phyloP scores from a whole-genome alignment of 2,888 invertebrate genomes.

The Tineola bisselliella region DNA sequence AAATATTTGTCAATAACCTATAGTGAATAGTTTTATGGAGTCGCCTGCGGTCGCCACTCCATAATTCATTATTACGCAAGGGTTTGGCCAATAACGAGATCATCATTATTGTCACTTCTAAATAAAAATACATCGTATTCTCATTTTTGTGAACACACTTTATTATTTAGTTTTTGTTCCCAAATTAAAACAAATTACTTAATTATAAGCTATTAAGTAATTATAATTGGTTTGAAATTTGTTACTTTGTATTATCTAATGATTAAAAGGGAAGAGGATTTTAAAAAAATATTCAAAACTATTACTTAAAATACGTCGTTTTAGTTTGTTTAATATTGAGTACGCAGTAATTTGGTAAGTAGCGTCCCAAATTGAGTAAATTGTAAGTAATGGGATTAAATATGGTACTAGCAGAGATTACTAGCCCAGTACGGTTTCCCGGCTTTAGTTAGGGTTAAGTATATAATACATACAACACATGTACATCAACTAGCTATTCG shows the following conservation, averaged over 20 bases:
- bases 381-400: conserved; percentile 50
- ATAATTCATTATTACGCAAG: conserved; percentile 57
- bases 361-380: conserved; percentile 37
- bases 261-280: no score
- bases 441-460: conserved; percentile 2
- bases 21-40: conserved; percentile 62
- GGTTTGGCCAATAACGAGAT: conserved; percentile 33
- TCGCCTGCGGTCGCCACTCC: conserved; percentile 53
- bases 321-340: no score
- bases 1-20: conserved; percentile 67
- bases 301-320: not conserved
- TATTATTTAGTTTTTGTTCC: no score
- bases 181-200: no score
- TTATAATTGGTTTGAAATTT: no score
- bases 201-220: no score
- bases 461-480: not conserved
- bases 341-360: not conserved
- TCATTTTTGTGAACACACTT: no score
- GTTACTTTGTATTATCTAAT: no score
- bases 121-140: no score
- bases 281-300: not conserved
- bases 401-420: conserved; percentile 46
- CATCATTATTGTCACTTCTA: not conserved
- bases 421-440: conserved; percentile 52
- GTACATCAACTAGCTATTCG: no score